Evolutionary conservation across 2,797 vertebrate genomes (phyloP).

Genomic region (Delichon dasypus): DNA sequence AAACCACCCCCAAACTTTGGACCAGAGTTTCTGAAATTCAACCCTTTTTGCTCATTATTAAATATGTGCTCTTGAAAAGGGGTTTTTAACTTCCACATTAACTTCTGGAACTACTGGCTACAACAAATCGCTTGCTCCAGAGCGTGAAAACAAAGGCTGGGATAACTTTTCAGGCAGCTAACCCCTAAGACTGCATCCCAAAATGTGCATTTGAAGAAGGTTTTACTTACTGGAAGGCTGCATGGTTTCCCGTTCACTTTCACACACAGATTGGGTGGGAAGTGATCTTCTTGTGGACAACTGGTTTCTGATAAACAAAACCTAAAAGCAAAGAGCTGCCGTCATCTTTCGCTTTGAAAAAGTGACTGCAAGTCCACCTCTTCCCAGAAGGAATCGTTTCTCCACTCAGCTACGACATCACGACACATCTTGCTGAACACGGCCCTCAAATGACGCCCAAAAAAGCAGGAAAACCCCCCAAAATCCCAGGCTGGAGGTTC

Average conservation of each 20-base stretch:
- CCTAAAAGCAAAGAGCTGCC: conserved; percentile 75
- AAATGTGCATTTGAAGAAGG: not conserved
- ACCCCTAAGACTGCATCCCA: not conserved
- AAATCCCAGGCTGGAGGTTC: not conserved
- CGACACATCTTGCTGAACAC: not conserved
- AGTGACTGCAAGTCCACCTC: not conserved
- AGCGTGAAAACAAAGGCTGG: not conserved
- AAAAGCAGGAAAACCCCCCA: not conserved
- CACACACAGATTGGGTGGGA: conserved; percentile 96
- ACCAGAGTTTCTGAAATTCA: not conserved
- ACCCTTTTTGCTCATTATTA: not conserved
- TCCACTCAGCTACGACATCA: not conserved
- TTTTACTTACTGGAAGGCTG: conserved; percentile 92
- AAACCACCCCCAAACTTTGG: accelerated
- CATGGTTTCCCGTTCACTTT: conserved; percentile 99
- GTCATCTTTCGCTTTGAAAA: conserved; percentile 1
- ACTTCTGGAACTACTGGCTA: not conserved
- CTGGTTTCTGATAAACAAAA: conserved; percentile 99
- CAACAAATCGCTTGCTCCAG: not conserved
- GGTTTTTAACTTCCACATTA: not conserved
- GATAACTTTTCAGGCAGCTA: not conserved
- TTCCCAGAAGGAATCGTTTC: not conserved
- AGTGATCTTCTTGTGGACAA: conserved; percentile 99
- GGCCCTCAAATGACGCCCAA: not conserved
- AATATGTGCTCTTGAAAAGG: not conserved